These are phyloP conservation scores for Merops nubicus DNA, from an alignment of 2,113 vertebrate species.

Conservation along the genomic window DNA sequence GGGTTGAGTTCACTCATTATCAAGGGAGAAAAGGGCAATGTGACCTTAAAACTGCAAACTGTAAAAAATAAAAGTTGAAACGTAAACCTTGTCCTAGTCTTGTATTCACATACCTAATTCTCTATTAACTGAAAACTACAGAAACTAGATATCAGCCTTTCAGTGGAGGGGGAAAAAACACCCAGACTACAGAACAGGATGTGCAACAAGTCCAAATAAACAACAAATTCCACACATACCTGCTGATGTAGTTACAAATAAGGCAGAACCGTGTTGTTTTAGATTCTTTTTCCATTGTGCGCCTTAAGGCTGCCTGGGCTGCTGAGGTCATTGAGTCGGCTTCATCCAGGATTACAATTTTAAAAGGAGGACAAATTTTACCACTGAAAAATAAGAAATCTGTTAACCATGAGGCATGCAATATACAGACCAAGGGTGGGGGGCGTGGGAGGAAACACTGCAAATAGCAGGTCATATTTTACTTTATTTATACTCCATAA, in stretches of 20 bases:
- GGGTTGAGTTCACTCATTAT: not conserved
- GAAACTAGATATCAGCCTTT: not conserved
- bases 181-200: not conserved
- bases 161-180: too few relatives aligned
- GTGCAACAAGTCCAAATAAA: not conserved
- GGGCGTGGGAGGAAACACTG: too few relatives aligned
- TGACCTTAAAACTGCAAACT: not conserved
- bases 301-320: slow-evolving; percentile 93
- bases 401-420: not conserved
- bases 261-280: slow-evolving; percentile 97
- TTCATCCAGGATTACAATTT: slow-evolving; percentile 97
- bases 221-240: slow-evolving; percentile 71
- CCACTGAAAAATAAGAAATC: slow-evolving; percentile 77
- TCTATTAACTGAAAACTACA: not conserved
- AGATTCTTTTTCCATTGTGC: slow-evolving; percentile 98
- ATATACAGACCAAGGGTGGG: not conserved
- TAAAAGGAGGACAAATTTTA: slow-evolving; percentile 94
- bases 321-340: slow-evolving; percentile 96
- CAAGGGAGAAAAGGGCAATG: not conserved
- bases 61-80: not conserved
- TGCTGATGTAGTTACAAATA: slow-evolving; percentile 98
- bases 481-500: not conserved
- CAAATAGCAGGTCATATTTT: not conserved
- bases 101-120: not conserved
- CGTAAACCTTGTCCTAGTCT: not conserved